Base-by-base conservation (phyloP, 2,797 vertebrate genomes). In the Adrianichthys oophorus region DNA sequence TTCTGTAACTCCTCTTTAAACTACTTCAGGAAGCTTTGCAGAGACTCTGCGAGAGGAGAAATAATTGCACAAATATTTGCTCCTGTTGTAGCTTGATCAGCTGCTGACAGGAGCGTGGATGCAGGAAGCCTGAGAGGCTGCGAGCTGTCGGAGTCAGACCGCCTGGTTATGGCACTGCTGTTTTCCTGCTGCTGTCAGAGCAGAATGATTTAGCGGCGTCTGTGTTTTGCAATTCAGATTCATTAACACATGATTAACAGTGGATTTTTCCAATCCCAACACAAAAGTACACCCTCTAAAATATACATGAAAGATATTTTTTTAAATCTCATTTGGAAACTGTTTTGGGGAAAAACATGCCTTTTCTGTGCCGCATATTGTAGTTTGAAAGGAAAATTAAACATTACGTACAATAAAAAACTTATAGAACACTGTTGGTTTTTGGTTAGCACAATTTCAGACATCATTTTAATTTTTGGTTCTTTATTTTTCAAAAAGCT, bases 191-290 rank as follows among this genome's bases (percentile, higher is more conserved):
- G 62, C 76, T 77, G 77, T 84, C 84, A 86, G 62, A 61, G 50
- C 43, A 8, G 62, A 68, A 84, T 84, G 79, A 82, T 73, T 72
- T 71, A 76, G 70, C 74, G 76, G 66, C 76, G 45, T 48, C 69
- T 10, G n/a, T 24, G 63, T 26, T 51, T 63, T 41, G 29, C 41
- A 4, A 50, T 65, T 65, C 59, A 32, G 68, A 53, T 82, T 85
- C 63, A 68, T 84, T 87, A 82, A 44, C 43, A 18, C 0, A n/a
- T 82, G 74, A 88, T 89, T 81, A 87, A 85, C 74, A 79, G 32
- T 37, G 10, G 32, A 37, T 37, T 37, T 37, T 37, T 12, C 10
- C 10, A 37, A 37, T 10, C 12, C 32, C 10, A 10, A 12, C 32
- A 12, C 13, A 37, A 26, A 26, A 26, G 24, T 26, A 24, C 23